These are phyloP conservation scores for Bos javanicus DNA, from an alignment of 2,113 vertebrate genomes.

Conservation along the genomic window DNA sequence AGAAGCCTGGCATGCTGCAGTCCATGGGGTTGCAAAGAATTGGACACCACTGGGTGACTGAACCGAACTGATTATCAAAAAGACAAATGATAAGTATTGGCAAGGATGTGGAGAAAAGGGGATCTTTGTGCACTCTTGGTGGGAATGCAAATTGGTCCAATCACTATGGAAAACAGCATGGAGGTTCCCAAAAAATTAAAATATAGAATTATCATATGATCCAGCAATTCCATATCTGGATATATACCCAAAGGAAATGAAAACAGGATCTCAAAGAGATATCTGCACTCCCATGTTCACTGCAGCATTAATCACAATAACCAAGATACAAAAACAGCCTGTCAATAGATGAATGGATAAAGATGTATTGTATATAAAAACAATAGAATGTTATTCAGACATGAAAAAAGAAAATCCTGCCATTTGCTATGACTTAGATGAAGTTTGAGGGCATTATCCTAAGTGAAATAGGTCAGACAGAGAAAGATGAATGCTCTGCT, in stretches of 20 bases:
- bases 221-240: neutral
- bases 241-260: neutral
- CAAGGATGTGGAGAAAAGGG: neutral
- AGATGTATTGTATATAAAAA: neutral
- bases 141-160: neutral
- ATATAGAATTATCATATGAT: neutral
- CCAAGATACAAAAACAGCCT: neutral
- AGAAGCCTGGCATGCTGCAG: neutral
- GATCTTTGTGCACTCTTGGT: neutral
- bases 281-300: neutral
- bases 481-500: neutral
- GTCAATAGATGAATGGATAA: neutral
- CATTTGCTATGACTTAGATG: neutral
- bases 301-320: neutral
- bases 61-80: neutral
- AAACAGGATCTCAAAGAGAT: neutral
- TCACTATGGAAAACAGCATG: neutral
- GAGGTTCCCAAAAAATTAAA: neutral
- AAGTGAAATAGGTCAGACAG: neutral
- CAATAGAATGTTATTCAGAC: neutral
- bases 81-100: neutral
- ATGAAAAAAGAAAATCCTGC: neutral
- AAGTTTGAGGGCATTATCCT: neutral
- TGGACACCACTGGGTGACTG: accelerated
- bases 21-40: neutral